Evolutionary conservation across 1,140 invertebrate genomes (phyloP).

Genomic region (Ganaspis sp.): DNA sequence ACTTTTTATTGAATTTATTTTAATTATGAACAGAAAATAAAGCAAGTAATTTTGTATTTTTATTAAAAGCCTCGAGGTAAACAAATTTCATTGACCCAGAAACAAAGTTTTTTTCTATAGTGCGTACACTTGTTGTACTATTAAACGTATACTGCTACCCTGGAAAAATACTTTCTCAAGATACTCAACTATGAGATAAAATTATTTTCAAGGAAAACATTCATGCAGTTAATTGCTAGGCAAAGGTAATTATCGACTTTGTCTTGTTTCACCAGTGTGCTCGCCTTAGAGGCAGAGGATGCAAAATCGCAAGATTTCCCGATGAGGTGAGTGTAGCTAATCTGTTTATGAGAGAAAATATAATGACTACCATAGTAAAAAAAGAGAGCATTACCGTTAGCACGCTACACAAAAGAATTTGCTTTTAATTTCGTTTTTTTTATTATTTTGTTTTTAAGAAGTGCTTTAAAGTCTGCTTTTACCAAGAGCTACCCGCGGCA

Average conservation of each 20-base stretch:
- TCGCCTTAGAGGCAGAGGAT: slow-evolving; percentile 16
- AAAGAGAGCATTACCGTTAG: slow-evolving; percentile 49
- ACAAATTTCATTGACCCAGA: neutral
- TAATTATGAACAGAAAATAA: neutral
- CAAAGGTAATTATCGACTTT: slow-evolving; percentile 21
- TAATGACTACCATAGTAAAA: slow-evolving; percentile 43
- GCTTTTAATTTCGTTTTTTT: slow-evolving; percentile 51
- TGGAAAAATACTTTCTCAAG: slow-evolving; percentile 13
- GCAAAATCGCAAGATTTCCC: slow-evolving; percentile 25
- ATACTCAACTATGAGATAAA: slow-evolving; percentile 2
- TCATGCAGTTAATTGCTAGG: slow-evolving; percentile 3
- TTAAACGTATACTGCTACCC: neutral
- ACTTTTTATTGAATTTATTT: neutral
- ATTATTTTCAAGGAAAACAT: slow-evolving; percentile 1
- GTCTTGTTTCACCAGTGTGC: slow-evolving; percentile 28
- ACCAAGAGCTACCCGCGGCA: slow-evolving; percentile 45
- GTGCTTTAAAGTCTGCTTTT: slow-evolving; percentile 46
- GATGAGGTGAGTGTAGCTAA: slow-evolving; percentile 21
- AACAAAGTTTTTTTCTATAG: neutral
- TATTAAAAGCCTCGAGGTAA: neutral
- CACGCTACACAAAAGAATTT: slow-evolving; percentile 55
- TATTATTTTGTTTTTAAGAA: slow-evolving; percentile 40
- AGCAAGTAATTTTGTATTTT: neutral
- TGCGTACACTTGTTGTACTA: neutral
- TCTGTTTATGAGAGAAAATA: slow-evolving; percentile 34